Evolutionary conservation across 2,113 vertebrate genomes (phyloP), one percentile per base, ranked within the genome.

Genomic region (Tachysurus fulvidraco): DNA sequence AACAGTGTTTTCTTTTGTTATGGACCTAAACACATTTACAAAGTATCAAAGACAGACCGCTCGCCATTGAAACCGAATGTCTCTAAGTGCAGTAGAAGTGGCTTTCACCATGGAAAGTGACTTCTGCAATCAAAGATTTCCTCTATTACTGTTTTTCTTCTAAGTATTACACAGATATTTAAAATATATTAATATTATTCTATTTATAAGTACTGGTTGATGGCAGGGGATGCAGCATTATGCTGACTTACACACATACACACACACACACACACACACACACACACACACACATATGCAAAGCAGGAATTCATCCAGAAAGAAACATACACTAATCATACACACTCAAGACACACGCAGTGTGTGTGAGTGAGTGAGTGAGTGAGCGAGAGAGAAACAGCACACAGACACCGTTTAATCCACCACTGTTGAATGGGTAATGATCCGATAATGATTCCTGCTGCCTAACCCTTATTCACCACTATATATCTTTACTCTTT

Each of bases 11-110:
- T 36, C 77, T 87, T 92, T 81, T 81, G 30, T 81, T 93, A 93
- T 93, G 93, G 93, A 95, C 93, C 93, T 93, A 91, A 57, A 62
- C 85, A 89, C 83, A 84, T 87, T 91, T 81, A 88, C 65, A 86
- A 77, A 86, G 78, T 88, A 78, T 89, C 88, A 89, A 89, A 89
- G 88, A 88, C 67, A 55, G 46, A 76, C 79, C 59, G 76, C 88
- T 79, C 36, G 77, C 86, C 90, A 90, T 89, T 69, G 52, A 78
- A 89, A 84, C 74, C 64, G 90, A 90, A 90, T 90, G 88, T 88
- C 86, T 82, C 21, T 50, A 44, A 84, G 55, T 55, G 64, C 83
- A 88, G 88, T 14, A 41, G 83, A 59, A 52, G 71, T 69, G 78
- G 60, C 28, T 44, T 60, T 76, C 78, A 65, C 44, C 69, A 57